phyloP scores from a whole-genome alignment of 2,797 vertebrate genomes.

The Hippocampus kuda region DNA sequence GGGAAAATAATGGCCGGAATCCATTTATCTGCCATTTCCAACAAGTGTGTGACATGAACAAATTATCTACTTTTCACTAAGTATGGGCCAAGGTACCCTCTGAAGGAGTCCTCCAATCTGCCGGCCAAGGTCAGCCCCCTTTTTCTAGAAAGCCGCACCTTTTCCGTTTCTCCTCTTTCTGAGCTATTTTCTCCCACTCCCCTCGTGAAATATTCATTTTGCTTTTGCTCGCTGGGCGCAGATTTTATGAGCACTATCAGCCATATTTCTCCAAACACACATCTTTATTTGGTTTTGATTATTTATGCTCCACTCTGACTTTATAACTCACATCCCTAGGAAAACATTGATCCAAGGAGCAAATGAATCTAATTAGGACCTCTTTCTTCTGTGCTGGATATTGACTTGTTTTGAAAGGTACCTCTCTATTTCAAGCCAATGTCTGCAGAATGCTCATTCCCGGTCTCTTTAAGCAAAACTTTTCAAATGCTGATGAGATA shows the following conservation, averaged over 20 bases:
- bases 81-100: conserved; percentile 76
- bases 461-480: conserved; percentile 64
- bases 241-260: conserved; percentile 70
- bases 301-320: conserved; percentile 71
- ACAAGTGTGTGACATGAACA: conserved; percentile 79
- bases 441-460: conserved; percentile 62
- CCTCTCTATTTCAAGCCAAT: conserved; percentile 66
- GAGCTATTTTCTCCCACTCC: conserved; percentile 61
- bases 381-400: conserved; percentile 68
- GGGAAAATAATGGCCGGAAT: conserved; percentile 78
- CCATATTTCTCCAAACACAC: conserved; percentile 70
- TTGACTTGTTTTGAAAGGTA: conserved; percentile 75
- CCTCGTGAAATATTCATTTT: conserved; percentile 79
- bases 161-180: conserved; percentile 35
- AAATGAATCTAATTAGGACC: conserved; percentile 76
- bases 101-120: conserved; percentile 68
- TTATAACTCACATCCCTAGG: conserved; percentile 70
- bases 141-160: conserved; percentile 62
- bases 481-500: conserved; percentile 61
- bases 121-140: conserved; percentile 69
- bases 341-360: conserved; percentile 73
- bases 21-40: conserved; percentile 85
- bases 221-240: conserved; percentile 54
- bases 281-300: conserved; percentile 77
- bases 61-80: conserved; percentile 80